A percentile compares a stretch with the other conserved stretches of the same genome.
These are phyloP conservation scores for Leptobrachium ailaonicum DNA, from an alignment of 2,113 vertebrate species.

Conservation along the genomic window DNA sequence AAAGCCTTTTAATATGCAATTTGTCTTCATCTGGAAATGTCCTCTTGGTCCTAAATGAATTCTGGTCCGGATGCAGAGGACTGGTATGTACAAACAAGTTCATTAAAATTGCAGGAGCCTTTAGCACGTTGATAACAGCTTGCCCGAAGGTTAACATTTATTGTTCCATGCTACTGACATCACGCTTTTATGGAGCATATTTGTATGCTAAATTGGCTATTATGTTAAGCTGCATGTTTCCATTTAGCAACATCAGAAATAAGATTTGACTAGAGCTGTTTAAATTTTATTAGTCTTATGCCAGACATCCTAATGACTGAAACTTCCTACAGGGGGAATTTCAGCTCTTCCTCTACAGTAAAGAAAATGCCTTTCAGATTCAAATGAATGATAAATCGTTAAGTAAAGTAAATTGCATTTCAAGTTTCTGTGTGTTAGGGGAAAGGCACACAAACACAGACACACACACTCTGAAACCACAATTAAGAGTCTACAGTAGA, in stretches of 20 bases:
- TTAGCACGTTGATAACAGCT: slow-evolving; percentile 71
- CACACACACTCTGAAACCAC: too few relatives aligned
- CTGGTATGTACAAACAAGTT: slow-evolving; percentile 65
- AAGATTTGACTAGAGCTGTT: slow-evolving; percentile 70
- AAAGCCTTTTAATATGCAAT: slow-evolving; percentile 29
- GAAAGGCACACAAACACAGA: too few relatives aligned
- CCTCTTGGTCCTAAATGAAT: slow-evolving; percentile 43
- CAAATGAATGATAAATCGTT: slow-evolving; percentile 27
- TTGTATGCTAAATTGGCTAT: slow-evolving; percentile 76
- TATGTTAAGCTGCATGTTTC: slow-evolving; percentile 68
- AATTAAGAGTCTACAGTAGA: too few relatives aligned
- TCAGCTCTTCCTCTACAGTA: slow-evolving; percentile 49
- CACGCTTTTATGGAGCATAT: slow-evolving; percentile 70
- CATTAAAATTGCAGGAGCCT: slow-evolving; percentile 69
- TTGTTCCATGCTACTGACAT: slow-evolving; percentile 68
- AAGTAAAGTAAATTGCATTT: slow-evolving; percentile 28
- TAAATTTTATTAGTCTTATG: slow-evolving; percentile 69
- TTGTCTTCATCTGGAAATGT: slow-evolving; percentile 45
- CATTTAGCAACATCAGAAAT: slow-evolving; percentile 71
- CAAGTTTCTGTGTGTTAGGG: neutral
- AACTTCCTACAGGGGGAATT: slow-evolving; percentile 60
- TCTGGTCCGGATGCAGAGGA: slow-evolving; percentile 52
- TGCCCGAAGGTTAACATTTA: slow-evolving; percentile 74
- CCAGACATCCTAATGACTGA: slow-evolving; percentile 59
- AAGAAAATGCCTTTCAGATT: slow-evolving; percentile 33